phyloP scores from a whole-genome alignment of 2,888 invertebrate genomes.

The Imbricaverruca yamaguchii region DNA sequence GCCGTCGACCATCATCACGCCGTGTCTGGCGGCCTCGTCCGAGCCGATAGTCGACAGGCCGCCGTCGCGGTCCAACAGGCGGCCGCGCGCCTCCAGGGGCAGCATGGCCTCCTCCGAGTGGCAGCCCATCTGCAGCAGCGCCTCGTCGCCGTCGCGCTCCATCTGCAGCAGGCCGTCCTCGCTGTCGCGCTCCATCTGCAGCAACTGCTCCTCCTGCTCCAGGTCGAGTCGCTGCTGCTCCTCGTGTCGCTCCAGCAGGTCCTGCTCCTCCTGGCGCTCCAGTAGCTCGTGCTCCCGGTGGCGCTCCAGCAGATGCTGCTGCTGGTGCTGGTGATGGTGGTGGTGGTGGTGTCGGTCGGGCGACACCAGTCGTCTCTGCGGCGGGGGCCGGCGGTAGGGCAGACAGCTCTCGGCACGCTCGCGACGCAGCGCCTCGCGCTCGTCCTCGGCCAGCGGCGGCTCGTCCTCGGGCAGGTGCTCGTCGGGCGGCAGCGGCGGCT shows the following conservation, averaged over 20 bases:
- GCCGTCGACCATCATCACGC: neutral
- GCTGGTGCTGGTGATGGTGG: neutral
- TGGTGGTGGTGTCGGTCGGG: neutral
- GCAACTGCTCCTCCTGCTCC: neutral
- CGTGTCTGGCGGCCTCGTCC: neutral
- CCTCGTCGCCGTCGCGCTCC: neutral
- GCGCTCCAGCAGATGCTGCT: neutral
- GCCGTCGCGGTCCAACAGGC: neutral
- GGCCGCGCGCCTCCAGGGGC: no score
- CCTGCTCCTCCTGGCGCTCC: neutral
- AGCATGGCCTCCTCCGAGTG: no score
- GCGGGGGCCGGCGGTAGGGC: neutral
- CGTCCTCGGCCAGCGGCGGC: neutral
- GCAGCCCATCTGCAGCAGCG: neutral
- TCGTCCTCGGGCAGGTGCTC: neutral
- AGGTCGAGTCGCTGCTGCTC: neutral
- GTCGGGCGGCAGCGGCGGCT: neutral
- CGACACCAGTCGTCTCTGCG: neutral
- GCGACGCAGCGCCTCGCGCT: slow-evolving; percentile 6
- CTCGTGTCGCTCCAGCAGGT: neutral
- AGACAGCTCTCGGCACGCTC: neutral
- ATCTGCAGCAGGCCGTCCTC: neutral
- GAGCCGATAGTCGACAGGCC: neutral
- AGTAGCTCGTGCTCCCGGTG: neutral
- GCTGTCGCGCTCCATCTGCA: neutral